Percentiles rank a stretch among this genome's conserved stretches.
Conservation (phyloP, 2,888 invertebrate species). For the Cryptus armator region DNA sequence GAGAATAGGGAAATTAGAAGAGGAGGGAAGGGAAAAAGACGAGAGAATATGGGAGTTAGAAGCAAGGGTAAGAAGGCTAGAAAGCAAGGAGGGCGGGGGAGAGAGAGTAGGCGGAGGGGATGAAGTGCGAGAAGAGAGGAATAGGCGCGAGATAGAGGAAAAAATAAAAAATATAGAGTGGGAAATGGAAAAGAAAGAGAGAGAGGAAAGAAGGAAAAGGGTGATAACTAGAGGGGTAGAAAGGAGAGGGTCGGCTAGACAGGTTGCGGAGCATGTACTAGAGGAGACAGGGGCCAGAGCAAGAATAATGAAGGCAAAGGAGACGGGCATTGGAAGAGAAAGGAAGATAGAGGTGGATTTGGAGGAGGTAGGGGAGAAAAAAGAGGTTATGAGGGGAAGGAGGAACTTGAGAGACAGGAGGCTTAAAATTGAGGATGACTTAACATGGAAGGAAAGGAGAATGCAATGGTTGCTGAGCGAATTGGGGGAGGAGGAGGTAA, state of each 20-base stretch:
- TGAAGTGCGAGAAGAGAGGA: background rate
- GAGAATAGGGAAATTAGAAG: background rate
- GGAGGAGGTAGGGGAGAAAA: slow-evolving; percentile 21
- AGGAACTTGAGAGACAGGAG: background rate
- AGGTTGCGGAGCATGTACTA: background rate
- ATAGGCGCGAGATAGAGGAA: background rate
- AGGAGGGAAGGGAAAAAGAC: background rate
- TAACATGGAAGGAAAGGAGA: slow-evolving; percentile 19
- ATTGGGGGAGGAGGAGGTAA: slow-evolving; percentile 15
- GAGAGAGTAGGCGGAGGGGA: background rate
- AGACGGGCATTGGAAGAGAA: background rate
- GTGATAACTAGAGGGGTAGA: slow-evolving; percentile 8
- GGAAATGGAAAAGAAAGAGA: slow-evolving; percentile 4
- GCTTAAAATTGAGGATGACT: background rate
- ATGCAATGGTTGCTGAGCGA: slow-evolving; percentile 8
- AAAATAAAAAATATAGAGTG: slow-evolving; percentile 12
- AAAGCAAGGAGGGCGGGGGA: background rate
- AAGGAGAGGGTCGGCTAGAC: background rate
- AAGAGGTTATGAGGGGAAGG: slow-evolving; percentile 21
- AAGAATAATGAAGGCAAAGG: background rate
- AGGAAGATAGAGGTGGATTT: slow-evolving; percentile 21
- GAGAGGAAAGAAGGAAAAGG: background rate
- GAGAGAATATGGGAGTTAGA: background rate
- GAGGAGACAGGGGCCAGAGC: slow-evolving; percentile 13
- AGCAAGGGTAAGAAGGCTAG: background rate